Evolutionary conservation across 1,140 invertebrate genomes (phyloP).

Genomic region (Physella acuta): DNA sequence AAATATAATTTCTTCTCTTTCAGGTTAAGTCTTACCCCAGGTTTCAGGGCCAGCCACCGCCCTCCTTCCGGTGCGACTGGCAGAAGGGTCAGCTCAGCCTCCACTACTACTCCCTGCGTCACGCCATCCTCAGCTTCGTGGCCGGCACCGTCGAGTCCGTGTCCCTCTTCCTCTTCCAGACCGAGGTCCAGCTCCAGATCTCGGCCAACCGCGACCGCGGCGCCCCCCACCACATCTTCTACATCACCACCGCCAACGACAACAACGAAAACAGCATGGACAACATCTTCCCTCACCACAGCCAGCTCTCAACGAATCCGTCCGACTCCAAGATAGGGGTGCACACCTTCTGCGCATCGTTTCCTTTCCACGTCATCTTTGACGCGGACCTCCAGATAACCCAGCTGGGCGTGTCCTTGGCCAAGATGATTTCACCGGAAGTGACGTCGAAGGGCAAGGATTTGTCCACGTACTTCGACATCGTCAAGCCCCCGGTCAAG

Average conservation of each 20-base stretch:
- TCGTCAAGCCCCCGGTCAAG: conserved; percentile 43
- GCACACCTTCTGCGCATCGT: conserved; percentile 86
- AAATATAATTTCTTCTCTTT: neutral
- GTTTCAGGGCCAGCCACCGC: conserved; percentile 46
- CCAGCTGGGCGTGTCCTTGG: conserved; percentile 69
- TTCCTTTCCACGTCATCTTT: conserved; percentile 94
- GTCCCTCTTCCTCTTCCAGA: conserved; percentile 66
- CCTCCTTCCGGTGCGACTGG: conserved; percentile 62
- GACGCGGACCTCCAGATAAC: conserved; percentile 80
- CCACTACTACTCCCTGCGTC: conserved; percentile 58
- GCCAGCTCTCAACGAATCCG: conserved; percentile 34
- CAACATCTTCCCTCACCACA: conserved; percentile 12
- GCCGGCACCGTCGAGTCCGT: conserved; percentile 66
- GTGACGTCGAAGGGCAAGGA: conserved; percentile 30
- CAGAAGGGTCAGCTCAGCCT: conserved; percentile 57
- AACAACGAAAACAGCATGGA: conserved; percentile 22
- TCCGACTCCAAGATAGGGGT: conserved; percentile 46
- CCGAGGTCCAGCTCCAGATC: conserved; percentile 35
- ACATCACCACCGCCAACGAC: conserved; percentile 33
- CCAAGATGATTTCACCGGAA: conserved; percentile 43
- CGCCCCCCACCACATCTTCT: conserved; percentile 45
- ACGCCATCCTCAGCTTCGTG: conserved; percentile 52
- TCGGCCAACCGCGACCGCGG: conserved; percentile 32
- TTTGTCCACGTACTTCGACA: conserved; percentile 39
- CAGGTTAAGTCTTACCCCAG: conserved; percentile 42